A percentile compares a stretch with the other conserved stretches of the same genome.
Evolutionary conservation across 1,140 invertebrate genomes (phyloP).

Genomic region (Lepidurus apus): DNA sequence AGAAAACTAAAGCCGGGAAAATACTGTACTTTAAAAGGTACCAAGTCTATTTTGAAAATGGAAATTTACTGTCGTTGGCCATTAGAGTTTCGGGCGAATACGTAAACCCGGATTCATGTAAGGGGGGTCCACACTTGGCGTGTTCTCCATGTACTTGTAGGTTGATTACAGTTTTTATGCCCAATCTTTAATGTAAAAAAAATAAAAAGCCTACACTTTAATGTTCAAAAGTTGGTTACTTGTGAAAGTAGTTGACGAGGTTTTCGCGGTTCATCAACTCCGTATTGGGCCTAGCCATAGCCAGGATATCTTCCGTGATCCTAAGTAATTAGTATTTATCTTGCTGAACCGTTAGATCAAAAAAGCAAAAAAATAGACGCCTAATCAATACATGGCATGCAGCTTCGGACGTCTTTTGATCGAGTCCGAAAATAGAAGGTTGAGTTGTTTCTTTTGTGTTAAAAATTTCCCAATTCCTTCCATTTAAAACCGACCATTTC

Average conservation of each 20-base stretch:
- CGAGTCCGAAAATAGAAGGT: too few relatives aligned
- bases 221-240: not conserved
- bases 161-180: constrained; percentile 76
- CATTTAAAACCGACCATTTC: too few relatives aligned
- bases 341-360: not conserved
- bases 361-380: not conserved
- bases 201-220: not conserved
- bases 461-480: too few relatives aligned
- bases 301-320: constrained; percentile 79
- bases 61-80: constrained; percentile 68
- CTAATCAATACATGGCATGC: not conserved
- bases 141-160: constrained; percentile 79
- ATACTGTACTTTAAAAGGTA: constrained; percentile 33
- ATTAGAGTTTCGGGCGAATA: constrained; percentile 74
- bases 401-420: too few relatives aligned
- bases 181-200: constrained; percentile 53
- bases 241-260: constrained; percentile 28
- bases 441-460: too few relatives aligned
- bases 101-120: constrained; percentile 66
- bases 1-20: constrained; percentile 57
- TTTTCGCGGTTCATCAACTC: constrained; percentile 60
- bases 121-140: constrained; percentile 64
- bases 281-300: constrained; percentile 78
- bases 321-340: constrained; percentile 48
- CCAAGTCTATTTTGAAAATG: not conserved